These are phyloP conservation scores for Lottia scabra DNA, from an alignment of 2,888 invertebrate species.

Conservation along the genomic window DNA sequence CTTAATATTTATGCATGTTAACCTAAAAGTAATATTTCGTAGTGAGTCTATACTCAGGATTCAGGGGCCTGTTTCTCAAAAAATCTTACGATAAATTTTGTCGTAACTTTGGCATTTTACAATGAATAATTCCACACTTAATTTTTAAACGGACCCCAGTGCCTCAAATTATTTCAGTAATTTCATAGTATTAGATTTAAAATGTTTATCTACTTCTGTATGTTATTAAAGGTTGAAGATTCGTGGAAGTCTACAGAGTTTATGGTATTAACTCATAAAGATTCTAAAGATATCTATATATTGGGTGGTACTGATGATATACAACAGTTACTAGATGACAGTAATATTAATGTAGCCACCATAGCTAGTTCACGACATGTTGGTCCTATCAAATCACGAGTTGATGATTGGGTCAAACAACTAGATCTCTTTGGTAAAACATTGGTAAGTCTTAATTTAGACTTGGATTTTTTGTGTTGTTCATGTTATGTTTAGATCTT, in stretches of 20 bases:
- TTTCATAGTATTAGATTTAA: neutral
- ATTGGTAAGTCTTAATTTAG: conserved; percentile 74
- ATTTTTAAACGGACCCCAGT: too few species aligned
- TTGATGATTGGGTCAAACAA: conserved; percentile 84
- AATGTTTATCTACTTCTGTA: neutral
- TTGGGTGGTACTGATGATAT: conserved; percentile 88
- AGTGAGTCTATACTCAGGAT: too few species aligned
- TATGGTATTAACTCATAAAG: conserved; percentile 82
- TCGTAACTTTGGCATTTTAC: too few species aligned
- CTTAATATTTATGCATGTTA: too few species aligned
- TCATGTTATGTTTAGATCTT: too few species aligned
- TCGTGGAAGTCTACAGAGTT: conserved; percentile 86
- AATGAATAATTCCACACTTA: too few species aligned
- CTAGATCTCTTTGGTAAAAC: conserved; percentile 85
- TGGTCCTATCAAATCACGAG: conserved; percentile 83
- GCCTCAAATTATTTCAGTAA: too few species aligned
- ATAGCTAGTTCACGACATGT: conserved; percentile 88
- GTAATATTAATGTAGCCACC: conserved; percentile 86
- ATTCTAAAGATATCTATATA: conserved; percentile 85
- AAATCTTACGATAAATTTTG: too few species aligned
- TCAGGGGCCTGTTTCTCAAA: too few species aligned
- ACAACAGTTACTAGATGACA: conserved; percentile 85
- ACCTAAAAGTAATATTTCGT: too few species aligned
- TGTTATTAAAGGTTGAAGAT: conserved; percentile 79
- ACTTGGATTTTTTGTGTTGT: too few species aligned